A percentile compares a stretch with the other conserved stretches of the same genome.
These are phyloP conservation scores for Eucera pruinosa DNA, from an alignment of 2,888 invertebrate species.

Conservation along the genomic window DNA sequence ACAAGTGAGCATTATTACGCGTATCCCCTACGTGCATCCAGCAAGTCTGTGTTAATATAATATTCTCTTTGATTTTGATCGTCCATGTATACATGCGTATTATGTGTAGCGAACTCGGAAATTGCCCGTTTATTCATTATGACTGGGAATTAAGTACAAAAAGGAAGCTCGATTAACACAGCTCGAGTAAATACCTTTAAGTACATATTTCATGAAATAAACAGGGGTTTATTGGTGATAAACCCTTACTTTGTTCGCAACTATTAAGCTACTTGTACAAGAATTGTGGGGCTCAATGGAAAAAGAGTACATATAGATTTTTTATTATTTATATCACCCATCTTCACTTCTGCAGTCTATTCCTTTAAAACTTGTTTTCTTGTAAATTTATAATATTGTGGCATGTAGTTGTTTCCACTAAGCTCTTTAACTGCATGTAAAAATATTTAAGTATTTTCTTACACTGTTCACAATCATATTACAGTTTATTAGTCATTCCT, in stretches of 20 bases:
- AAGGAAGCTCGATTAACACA: constrained; percentile 21
- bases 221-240: constrained; percentile 7
- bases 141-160: background rate
- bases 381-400: too few species aligned
- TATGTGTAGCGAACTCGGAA: constrained; percentile 3
- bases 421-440: too few species aligned
- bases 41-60: constrained; percentile 56
- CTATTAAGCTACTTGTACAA: too few species aligned
- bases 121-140: constrained; percentile 20
- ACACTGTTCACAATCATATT: too few species aligned
- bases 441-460: too few species aligned
- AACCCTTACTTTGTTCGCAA: background rate
- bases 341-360: too few species aligned
- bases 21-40: constrained; percentile 26
- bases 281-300: too few species aligned
- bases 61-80: constrained; percentile 74
- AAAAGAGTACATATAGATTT: too few species aligned
- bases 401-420: too few species aligned
- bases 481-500: too few species aligned
- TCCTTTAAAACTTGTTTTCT: too few species aligned
- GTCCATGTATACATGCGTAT: background rate
- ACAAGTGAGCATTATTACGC: constrained; percentile 34
- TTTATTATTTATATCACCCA: too few species aligned
- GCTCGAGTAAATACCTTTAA: constrained; percentile 16
- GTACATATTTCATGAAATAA: constrained; percentile 2